Percentiles rank a stretch among this genome's conserved stretches.
Evolutionary conservation across 2,113 vertebrate species (phyloP).

Genomic region (Leucosticte australis): DNA sequence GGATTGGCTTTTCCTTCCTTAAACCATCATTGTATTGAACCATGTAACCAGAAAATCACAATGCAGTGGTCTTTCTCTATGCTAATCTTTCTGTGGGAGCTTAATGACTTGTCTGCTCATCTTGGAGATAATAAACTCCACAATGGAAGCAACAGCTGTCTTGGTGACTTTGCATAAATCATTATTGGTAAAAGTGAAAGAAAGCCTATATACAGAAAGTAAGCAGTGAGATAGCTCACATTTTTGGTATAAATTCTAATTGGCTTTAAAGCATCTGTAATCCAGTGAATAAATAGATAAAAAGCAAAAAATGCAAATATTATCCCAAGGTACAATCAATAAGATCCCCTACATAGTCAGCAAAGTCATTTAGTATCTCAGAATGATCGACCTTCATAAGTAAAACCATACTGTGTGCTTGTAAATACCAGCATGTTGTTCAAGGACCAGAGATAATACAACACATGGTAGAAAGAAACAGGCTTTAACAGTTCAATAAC

Average conservation of each 20-base stretch:
- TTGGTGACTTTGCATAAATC: constrained; percentile 77
- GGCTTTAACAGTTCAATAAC: not conserved
- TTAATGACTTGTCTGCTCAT: constrained; percentile 77
- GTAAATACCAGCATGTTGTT: not conserved
- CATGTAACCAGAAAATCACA: constrained; percentile 78
- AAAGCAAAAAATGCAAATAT: constrained; percentile 44
- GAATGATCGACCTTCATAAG: not conserved
- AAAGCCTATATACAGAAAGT: constrained; percentile 64
- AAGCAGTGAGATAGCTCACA: constrained; percentile 29
- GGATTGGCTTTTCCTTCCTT: constrained; percentile 75
- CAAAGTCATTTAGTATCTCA: constrained; percentile 40
- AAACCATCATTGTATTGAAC: constrained; percentile 74
- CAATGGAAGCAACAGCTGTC: constrained; percentile 69
- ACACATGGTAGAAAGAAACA: not conserved
- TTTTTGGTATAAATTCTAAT: constrained; percentile 59
- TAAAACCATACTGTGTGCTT: not conserved
- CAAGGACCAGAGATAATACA: not conserved
- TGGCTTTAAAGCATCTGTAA: constrained; percentile 30
- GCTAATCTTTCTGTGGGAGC: constrained; percentile 68
- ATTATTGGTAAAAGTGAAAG: constrained; percentile 73
- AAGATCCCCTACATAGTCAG: constrained; percentile 3
- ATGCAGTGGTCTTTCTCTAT: constrained; percentile 69
- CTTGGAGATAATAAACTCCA: constrained; percentile 76
- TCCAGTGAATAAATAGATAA: constrained; percentile 31
- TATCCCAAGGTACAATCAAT: constrained; percentile 47